These are phyloP conservation scores for Planococcus citri DNA, from an alignment of 1,140 invertebrate genomes.

Conservation along the genomic window DNA sequence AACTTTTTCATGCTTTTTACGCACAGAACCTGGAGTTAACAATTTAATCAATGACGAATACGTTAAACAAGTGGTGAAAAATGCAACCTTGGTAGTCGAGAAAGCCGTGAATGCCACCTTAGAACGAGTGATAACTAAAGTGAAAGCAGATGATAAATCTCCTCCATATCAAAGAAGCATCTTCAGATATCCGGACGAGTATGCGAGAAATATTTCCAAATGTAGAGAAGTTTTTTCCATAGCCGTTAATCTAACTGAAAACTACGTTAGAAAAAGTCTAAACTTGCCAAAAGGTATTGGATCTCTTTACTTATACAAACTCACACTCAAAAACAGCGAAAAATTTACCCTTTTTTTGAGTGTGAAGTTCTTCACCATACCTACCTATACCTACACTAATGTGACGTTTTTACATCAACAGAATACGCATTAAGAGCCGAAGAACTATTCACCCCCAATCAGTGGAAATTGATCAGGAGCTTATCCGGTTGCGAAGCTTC, in stretches of 20 bases:
- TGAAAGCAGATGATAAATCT: slow-evolving; percentile 30
- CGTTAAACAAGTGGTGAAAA: slow-evolving; percentile 58
- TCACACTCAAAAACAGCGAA: no score
- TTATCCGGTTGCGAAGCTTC: slow-evolving; percentile 75
- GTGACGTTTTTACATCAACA: slow-evolving; percentile 52
- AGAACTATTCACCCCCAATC: slow-evolving; percentile 65
- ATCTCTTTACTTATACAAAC: no score
- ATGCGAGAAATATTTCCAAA: slow-evolving; percentile 64
- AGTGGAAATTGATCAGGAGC: slow-evolving; percentile 61
- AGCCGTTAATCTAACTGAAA: no score
- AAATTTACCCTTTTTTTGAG: no score
- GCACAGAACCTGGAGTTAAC: no score
- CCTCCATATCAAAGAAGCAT: slow-evolving; percentile 46
- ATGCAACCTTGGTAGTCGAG: slow-evolving; percentile 66
- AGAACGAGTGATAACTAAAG: slow-evolving; percentile 50
- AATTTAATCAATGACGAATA: not conserved
- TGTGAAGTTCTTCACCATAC: no score
- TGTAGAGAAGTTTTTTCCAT: slow-evolving; percentile 88
- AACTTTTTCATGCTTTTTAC: no score
- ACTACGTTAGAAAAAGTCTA: no score
- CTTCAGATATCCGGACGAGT: slow-evolving; percentile 63
- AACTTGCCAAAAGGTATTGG: no score
- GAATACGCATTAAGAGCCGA: slow-evolving; percentile 40
- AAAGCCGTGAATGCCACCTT: slow-evolving; percentile 76
- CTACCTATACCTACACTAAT: slow-evolving; percentile 67